These are phyloP conservation scores for Mustela lutreola DNA, from an alignment of 2,113 vertebrate species.

Conservation along the genomic window DNA sequence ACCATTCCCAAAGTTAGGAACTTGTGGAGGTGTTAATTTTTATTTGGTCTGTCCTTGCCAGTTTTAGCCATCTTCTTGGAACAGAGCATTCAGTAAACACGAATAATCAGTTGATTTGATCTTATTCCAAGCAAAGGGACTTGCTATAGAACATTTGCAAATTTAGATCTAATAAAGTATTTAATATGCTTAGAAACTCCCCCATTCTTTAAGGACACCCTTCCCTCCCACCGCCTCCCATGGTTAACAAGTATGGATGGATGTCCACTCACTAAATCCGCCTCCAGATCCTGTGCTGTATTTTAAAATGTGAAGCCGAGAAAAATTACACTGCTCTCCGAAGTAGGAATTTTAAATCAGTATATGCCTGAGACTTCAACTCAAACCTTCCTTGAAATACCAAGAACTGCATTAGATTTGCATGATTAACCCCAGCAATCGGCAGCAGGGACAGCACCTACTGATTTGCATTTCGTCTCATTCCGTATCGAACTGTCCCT, in stretches of 20 bases:
- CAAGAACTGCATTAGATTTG: conserved; percentile 68
- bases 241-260: background rate
- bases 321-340: background rate
- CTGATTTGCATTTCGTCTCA: conserved; percentile 53
- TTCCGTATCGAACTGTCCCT: background rate
- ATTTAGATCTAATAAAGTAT: background rate
- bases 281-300: background rate
- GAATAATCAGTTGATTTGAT: background rate
- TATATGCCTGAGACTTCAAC: conserved; percentile 24
- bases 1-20: background rate
- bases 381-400: conserved; percentile 72
- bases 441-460: background rate
- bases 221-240: background rate
- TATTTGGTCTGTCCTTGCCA: background rate
- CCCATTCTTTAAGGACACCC: background rate
- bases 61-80: background rate
- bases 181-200: background rate
- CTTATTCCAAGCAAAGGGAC: conserved; percentile 9
- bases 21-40: background rate
- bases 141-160: background rate
- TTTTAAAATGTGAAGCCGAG: conserved; percentile 46
- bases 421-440: conserved; percentile 38
- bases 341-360: conserved; percentile 62
- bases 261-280: background rate
- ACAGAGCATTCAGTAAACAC: background rate